Conservation (phyloP, 2,888 invertebrate genomes). For the Buathra laborator region DNA sequence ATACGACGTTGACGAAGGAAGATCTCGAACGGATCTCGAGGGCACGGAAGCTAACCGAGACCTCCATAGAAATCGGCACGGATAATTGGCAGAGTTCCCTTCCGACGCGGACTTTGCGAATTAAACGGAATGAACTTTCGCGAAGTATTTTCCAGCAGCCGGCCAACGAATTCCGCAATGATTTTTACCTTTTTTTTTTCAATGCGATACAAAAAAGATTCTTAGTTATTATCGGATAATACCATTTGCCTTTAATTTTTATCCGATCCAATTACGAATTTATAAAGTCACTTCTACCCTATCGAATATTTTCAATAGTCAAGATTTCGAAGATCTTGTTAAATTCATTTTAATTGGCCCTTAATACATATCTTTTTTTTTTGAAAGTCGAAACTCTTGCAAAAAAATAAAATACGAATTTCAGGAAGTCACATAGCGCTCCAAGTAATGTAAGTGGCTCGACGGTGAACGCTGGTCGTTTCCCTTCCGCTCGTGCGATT, state of each 20-base stretch:
- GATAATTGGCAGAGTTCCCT: slow-evolving; percentile 65
- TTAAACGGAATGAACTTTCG: slow-evolving; percentile 2
- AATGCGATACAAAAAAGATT: background rate
- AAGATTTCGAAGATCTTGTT: too few relatives aligned
- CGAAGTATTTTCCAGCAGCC: background rate
- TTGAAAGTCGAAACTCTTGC: background rate
- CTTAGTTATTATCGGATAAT: too few relatives aligned
- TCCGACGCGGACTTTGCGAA: slow-evolving; percentile 13
- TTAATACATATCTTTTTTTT: background rate
- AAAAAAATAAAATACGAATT: slow-evolving; percentile 4
- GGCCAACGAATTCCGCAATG: background rate
- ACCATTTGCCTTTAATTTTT: background rate
- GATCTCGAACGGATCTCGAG: slow-evolving; percentile 61
- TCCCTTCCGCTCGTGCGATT: slow-evolving; percentile 68
- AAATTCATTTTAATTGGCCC: background rate
- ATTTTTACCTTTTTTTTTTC: background rate
- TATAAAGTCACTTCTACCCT: background rate
- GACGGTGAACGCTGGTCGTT: slow-evolving; percentile 51
- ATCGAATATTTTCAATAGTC: background rate
- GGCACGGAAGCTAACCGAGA: slow-evolving; percentile 59
- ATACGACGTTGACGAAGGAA: slow-evolving; percentile 54
- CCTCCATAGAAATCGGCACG: slow-evolving; percentile 54
- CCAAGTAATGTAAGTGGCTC: slow-evolving; percentile 5
- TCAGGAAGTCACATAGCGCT: slow-evolving; percentile 7
- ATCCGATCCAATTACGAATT: background rate